phyloP scores from a whole-genome alignment of 1,140 invertebrate species.

The Drosophila murphyi region DNA sequence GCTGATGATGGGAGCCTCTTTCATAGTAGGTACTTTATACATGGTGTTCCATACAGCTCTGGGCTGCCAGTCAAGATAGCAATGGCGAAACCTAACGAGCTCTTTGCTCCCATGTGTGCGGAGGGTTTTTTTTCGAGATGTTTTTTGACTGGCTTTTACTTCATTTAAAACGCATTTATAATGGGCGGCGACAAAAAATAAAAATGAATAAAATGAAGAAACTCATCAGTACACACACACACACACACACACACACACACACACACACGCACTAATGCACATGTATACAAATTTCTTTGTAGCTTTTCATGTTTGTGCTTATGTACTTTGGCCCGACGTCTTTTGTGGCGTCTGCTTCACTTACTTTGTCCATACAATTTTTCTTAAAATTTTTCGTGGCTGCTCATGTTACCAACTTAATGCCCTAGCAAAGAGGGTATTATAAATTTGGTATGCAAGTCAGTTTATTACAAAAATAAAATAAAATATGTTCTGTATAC shows the following conservation, averaged over 20 bases:
- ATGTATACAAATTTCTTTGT: slow-evolving; percentile 82
- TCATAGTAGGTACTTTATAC: slow-evolving; percentile 6
- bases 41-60: slow-evolving; percentile 14
- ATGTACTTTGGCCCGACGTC: slow-evolving; percentile 52
- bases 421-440: slow-evolving; percentile 7
- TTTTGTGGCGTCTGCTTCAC: slow-evolving; percentile 76
- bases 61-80: slow-evolving; percentile 74
- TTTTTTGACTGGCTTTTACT: slow-evolving; percentile 78
- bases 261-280: slow-evolving; percentile 53
- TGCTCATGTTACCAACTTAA: slow-evolving; percentile 48
- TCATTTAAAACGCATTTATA: slow-evolving; percentile 83
- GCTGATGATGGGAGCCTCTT: slow-evolving; percentile 16
- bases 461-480: not conserved
- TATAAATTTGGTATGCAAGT: not conserved
- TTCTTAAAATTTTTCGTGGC: slow-evolving; percentile 72
- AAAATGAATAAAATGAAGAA: slow-evolving; percentile 52
- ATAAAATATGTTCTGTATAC: no score
- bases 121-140: slow-evolving; percentile 38
- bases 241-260: slow-evolving; percentile 14
- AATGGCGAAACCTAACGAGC: slow-evolving; percentile 76
- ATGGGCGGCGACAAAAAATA: slow-evolving; percentile 63
- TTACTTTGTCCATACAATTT: slow-evolving; percentile 77
- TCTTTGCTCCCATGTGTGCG: slow-evolving; percentile 50
- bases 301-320: slow-evolving; percentile 79
- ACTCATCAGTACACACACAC: slow-evolving; percentile 68